phyloP scores from a whole-genome alignment of 1,140 invertebrate genomes.

The Medauroidea extradentata region DNA sequence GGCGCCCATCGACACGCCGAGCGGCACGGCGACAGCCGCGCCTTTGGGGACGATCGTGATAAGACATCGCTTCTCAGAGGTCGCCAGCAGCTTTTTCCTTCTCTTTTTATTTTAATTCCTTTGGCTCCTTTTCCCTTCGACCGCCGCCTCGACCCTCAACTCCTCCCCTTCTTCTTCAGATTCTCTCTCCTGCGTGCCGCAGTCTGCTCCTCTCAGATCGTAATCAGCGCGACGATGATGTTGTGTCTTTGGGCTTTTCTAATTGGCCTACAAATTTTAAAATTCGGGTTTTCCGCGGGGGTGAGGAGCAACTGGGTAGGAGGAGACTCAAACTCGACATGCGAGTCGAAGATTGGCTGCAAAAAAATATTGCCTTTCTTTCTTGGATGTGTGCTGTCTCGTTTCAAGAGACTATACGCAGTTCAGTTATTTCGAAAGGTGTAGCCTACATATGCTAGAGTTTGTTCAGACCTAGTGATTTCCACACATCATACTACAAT shows the following conservation, averaged over 20 bases:
- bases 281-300: background rate
- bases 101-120: background rate
- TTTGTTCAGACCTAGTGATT: too few species aligned
- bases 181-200: background rate
- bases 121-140: slow-evolving; percentile 23
- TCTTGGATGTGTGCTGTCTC: too few species aligned
- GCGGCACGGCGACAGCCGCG: too few species aligned
- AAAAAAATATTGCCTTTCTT: too few species aligned
- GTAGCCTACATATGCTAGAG: too few species aligned
- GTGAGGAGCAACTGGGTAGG: background rate
- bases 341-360: too few species aligned
- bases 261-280: slow-evolving; percentile 1
- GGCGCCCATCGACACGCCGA: too few species aligned
- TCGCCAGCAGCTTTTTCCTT: too few species aligned
- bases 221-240: background rate
- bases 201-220: background rate
- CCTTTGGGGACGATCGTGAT: too few species aligned
- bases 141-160: slow-evolving; percentile 12
- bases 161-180: background rate
- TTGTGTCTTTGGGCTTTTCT: background rate
- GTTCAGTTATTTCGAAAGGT: too few species aligned
- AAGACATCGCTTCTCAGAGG: background rate
- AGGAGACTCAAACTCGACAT: background rate
- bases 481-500: too few species aligned
- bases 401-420: too few species aligned